Evolutionary conservation across 2,113 vertebrate genomes (phyloP), one percentile per base, ranked within the genome.

Genomic region (Platycercus adscitus): DNA sequence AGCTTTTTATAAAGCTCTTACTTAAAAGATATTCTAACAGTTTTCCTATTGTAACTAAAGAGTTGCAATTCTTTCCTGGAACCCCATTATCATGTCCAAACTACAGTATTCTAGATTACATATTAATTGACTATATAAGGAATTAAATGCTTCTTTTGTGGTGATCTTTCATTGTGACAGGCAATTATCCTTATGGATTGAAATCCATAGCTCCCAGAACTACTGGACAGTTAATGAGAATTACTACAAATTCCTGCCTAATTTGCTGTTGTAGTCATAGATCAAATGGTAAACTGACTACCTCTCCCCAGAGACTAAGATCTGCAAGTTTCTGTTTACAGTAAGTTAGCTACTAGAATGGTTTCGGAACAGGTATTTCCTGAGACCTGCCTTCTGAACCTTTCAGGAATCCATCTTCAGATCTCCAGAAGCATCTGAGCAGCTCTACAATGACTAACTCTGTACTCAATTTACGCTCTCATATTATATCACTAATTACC

Each of bases 171-270:
- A 76, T 61, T 72, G 58, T 81, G 82, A 73, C 1, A 11, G 29
- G 56, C 82, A 94, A 91, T 94, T 87, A 92, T 88, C 77, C 50
- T 47, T 73, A 47, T 17, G 29, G 88, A 53, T 63, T 16, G 71
- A 82, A 86, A 93, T 73, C 69, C 79, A 10, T 20, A 82, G 78
- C 70, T 87, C 73, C 60, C 70, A 78, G 71, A 80, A 88, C 64
- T 71, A 87, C 85, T 58, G 69, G 83, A 82, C 70, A 95, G 92
- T 93, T 91, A 95, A 71, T 58, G 53, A 91, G 80, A 87, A 84
- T 53, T 93, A 88, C 88, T 55, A 79, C 61, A 69, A 77, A 79
- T 41, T 56, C 71, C 33, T 2, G 3, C 73, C 20, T 3, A 4
- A 65, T 64, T 78, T 18, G 11, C 47, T 86, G 53, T 14, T 73